Conservation (phyloP, 2,888 invertebrate species). For the Lampropteryx suffumata region DNA sequence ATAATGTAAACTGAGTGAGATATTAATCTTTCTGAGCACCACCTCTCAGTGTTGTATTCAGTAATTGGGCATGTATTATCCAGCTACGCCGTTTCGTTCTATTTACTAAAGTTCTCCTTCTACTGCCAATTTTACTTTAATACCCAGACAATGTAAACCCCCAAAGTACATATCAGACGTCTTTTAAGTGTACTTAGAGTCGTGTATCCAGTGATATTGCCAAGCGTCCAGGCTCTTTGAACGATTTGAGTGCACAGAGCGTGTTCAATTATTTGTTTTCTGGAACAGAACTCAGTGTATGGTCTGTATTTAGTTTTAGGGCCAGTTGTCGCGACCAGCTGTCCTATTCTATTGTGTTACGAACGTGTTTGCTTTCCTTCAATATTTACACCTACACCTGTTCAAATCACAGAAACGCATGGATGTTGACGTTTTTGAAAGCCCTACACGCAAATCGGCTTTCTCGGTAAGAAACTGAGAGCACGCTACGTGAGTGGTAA, state of each 20-base stretch:
- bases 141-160: conserved; percentile 5
- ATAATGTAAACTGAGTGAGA: too few species aligned
- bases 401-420: neutral
- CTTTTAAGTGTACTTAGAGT: conserved; percentile 8
- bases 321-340: conserved; percentile 4
- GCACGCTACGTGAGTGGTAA: too few species aligned
- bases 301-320: conserved; percentile 8
- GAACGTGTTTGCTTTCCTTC: neutral
- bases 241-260: conserved; percentile 10
- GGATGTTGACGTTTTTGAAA: neutral
- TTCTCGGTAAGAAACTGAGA: too few species aligned
- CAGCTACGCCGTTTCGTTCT: neutral
- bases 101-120: neutral
- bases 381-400: neutral
- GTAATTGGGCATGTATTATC: neutral
- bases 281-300: conserved; percentile 14
- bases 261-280: conserved; percentile 22
- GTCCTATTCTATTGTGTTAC: neutral
- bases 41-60: neutral
- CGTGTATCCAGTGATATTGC: conserved; percentile 9
- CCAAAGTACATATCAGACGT: conserved; percentile 2
- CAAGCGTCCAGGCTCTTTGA: conserved; percentile 14
- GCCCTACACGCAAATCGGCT: too few species aligned
- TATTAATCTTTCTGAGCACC: too few species aligned
- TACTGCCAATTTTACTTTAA: conserved; percentile 2